Evolutionary conservation across 2,113 vertebrate genomes (phyloP), one percentile per base, ranked within the genome.

Genomic region (Natator depressus): DNA sequence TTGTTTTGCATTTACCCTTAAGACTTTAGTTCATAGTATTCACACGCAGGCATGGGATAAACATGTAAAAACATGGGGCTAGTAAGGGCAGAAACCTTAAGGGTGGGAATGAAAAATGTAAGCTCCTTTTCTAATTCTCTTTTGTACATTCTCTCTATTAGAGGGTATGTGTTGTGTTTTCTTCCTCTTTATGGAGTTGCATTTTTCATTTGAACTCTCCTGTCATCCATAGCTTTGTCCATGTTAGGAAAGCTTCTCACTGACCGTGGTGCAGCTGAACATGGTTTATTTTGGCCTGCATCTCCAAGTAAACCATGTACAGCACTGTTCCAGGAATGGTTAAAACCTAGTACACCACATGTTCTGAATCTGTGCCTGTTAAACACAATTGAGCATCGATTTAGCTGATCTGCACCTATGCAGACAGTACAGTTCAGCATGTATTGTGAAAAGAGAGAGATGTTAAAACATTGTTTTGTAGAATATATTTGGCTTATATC

Each of bases 1-100:
- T 97, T 98, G 98, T 96, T 97, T 98, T 97, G 83, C 84, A 84
- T 97, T 97, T 94, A 92, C 96, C 96, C 84, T 93, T 80, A 81
- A 83, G 94, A 94, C 86, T 97, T 94, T 94, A 96, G 90, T 94
- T 95, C 93, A 53, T 49, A 47, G 54, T 88, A 75, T 95, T 98
- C 93, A 89, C 59, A 93, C 65, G 93, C 95, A 92, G 13, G 65
- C 90, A 82, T 85, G 62, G 75, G 29, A 88, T 93, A 83, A 97
- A 90, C 97, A 81, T 87, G 57, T 95, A 86, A 94, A 90, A 95
- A 95, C 80, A 93, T 7, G 29, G 55, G 69, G 75, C 65, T 88
- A 50, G 46, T 35, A 94, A 76, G 75, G 84, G 88, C 51, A 97
- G 91, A 69, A 87, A 88, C 84, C 3, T 83, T 17, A 85, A 88